Base-by-base conservation (phyloP, 1,140 invertebrate genomes). In the Calliphora vicina region DNA sequence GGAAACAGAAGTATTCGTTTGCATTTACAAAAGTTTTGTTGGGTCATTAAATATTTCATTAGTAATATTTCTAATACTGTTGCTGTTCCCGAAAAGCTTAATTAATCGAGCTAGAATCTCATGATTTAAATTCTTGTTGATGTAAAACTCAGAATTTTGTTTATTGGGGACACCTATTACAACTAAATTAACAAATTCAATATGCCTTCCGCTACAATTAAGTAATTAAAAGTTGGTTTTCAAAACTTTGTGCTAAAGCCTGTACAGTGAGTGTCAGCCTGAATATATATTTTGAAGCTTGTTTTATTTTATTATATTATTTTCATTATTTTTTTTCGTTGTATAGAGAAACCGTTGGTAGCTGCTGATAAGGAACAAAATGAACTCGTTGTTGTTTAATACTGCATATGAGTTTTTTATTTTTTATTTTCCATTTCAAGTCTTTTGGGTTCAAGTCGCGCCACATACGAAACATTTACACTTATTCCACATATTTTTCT, bases 381-480 rank as follows among this genome's bases (percentile, higher is more conserved):
- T 78, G 42, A 78, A 78, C 74, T 78, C 74, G 74, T 45, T 78
- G 74, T 78, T 78, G 74, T 78, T 43, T 74, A 43, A 27, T 74
- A 35, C 35, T 35, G 10, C 10, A 35, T 35, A 35, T 35, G n/a
- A 35, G n/a, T 67, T 23, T 4, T 67, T 67, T 67, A 25, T 67
- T 23, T 23, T 67, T 67, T 23, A 23, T 67, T 67, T 23, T 25
- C n/a, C 10, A 67, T 67, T 67, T n/a, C n/a, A 78, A 78, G 74
- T 78, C 74, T 78, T 78, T 78, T 78, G 74, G 74, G 74, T 78
- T 78, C 74, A 78, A 78, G 74, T 78, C 74, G 74, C 74, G 74
- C 74, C 74, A 78, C 15, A 78, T 78, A 78, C 20, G 20, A 67
- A 67, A 67, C 61, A 67, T 67, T 25, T 67, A 67, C 61, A 67